Evolutionary conservation across 2,797 vertebrate genomes (phyloP), one percentile per base, ranked within the genome.

Genomic region (Pelochelys cantorii): DNA sequence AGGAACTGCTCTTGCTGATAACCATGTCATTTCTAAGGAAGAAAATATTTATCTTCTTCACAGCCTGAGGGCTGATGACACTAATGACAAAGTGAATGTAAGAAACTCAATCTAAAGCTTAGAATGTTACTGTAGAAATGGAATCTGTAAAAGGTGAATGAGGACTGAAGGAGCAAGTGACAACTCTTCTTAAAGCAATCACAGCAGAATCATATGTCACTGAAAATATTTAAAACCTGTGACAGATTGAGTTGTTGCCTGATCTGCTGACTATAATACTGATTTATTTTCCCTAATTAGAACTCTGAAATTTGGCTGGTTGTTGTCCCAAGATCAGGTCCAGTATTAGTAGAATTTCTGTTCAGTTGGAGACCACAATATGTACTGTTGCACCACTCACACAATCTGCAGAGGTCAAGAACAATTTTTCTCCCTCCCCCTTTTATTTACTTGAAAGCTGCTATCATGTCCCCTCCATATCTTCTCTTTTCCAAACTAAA

Each of bases 101-200:
- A 75, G 12, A 89, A 74, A 15, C 18, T 84, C 88, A 79, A 78
- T 62, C 31, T 29, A 88, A 90, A 77, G 9, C 83, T 79, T 0
- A 2, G 84, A 84, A 81, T 1, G 37, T 83, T 85, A 29, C 1
- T 56, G 22, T 48, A 85, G 29, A 94, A 86, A 7, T 34, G 27
- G 5, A 86, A 17, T 65, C 15, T 20, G 77, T 79, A 82, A 90
- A 34, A 93, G 71, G 5, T 31, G 11, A 91, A 12, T 48, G 3
- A 59, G 37, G 34, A 42, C 59, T 81, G 71, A 29, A 88, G 48
- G 77, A 88, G 48, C 17, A 88, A 82, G 71, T 37, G 42, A 88
- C 3, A 54, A 34, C 7, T 17, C 22, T 42, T 85, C 42, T 86
- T 86, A 75, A 23, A 68, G 31, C n/a, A n/a, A 34, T 18, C 62